Conservation (phyloP, 2,113 vertebrate species). For the Tichodroma muraria region DNA sequence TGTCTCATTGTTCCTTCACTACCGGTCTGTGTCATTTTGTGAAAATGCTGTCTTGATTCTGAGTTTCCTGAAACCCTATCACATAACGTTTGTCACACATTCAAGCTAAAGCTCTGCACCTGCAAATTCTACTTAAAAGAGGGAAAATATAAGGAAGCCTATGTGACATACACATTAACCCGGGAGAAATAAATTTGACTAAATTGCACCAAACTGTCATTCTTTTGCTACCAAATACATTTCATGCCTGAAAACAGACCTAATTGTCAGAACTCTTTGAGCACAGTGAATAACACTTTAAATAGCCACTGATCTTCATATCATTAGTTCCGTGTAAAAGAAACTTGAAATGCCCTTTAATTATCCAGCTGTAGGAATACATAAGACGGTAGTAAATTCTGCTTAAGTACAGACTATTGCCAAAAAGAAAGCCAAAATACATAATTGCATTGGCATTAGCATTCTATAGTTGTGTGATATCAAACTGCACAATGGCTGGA, state of each 20-base stretch:
- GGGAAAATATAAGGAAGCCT: background rate
- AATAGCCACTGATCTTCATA: constrained; percentile 55
- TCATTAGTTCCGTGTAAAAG: constrained; percentile 47
- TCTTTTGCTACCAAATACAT: background rate
- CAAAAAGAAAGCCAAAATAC: constrained; percentile 66
- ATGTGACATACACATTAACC: background rate
- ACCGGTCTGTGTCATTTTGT: background rate
- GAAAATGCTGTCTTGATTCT: background rate
- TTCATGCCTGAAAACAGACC: background rate
- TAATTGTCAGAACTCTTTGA: background rate
- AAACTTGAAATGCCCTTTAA: constrained; percentile 67
- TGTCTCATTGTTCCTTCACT: background rate
- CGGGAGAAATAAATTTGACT: background rate
- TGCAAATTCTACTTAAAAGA: background rate
- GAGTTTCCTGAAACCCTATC: background rate
- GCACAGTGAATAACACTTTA: constrained; percentile 19
- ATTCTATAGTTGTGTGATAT: constrained; percentile 46
- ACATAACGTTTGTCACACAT: background rate
- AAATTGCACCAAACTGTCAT: background rate
- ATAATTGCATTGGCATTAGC: constrained; percentile 66
- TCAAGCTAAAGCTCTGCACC: background rate
- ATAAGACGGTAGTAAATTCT: constrained; percentile 65
- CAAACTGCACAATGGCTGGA: constrained; percentile 48
- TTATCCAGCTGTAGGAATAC: constrained; percentile 67
- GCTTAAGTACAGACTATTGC: constrained; percentile 57